A percentile compares a stretch with the other conserved stretches of the same genome.
Evolutionary conservation across 1,140 invertebrate species (phyloP).

Genomic region (Cyrtorhinus lividipennis): DNA sequence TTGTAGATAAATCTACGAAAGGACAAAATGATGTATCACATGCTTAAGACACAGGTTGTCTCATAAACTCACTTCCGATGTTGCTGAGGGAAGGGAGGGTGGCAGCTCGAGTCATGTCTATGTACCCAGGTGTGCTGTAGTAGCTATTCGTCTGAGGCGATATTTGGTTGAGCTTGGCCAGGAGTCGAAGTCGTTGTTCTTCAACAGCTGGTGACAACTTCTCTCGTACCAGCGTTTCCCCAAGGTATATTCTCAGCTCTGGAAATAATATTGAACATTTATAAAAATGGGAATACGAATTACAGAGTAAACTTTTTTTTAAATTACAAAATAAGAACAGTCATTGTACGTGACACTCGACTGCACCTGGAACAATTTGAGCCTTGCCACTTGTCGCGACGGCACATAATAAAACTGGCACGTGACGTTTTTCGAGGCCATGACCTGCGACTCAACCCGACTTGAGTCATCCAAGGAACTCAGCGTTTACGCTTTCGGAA

Average conservation of each 20-base stretch:
- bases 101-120: conserved; percentile 16
- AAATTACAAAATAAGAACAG: too few relatives aligned
- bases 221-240: conserved; percentile 14
- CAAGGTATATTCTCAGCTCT: conserved; percentile 15
- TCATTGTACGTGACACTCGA: not conserved
- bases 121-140: not conserved
- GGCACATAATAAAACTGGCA: not conserved
- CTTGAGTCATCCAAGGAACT: too few relatives aligned
- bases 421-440: not conserved
- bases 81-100: conserved; percentile 9
- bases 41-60: too few relatives aligned
- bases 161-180: conserved; percentile 7
- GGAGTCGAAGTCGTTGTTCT: conserved; percentile 5
- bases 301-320: too few relatives aligned
- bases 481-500: too few relatives aligned
- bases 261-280: not conserved
- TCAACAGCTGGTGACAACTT: conserved; percentile 11
- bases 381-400: not conserved
- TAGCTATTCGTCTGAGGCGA: not conserved
- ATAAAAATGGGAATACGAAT: not conserved
- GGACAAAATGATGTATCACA: too few relatives aligned
- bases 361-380: not conserved
- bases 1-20: too few relatives aligned
- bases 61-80: not conserved
- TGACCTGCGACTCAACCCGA: too few relatives aligned